Conservation (phyloP, 2,888 invertebrate genomes). For the Harpalus rubripes region DNA sequence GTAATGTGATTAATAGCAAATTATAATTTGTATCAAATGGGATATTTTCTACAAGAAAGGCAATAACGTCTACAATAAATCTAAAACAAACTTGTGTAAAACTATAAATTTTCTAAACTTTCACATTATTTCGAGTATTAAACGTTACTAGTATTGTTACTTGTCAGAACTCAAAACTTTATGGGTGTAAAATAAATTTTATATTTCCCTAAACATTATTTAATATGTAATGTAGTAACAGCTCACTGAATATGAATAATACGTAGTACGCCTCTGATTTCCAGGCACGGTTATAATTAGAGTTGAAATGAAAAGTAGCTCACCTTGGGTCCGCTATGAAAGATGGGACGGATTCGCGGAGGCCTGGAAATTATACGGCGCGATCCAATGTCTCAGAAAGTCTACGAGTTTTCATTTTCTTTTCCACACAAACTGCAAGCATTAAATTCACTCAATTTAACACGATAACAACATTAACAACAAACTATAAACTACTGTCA, state of each 20-base stretch:
- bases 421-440: background rate
- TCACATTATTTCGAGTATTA: background rate
- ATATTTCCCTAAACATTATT: background rate
- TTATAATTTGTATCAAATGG: background rate
- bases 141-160: background rate
- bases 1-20: too few species aligned
- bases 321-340: slow-evolving; percentile 70
- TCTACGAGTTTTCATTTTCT: background rate
- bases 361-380: slow-evolving; percentile 8
- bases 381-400: background rate
- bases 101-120: background rate
- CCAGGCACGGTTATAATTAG: slow-evolving; percentile 69
- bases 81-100: background rate
- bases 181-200: background rate
- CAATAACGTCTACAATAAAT: background rate
- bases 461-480: too few species aligned
- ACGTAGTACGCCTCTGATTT: background rate
- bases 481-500: background rate
- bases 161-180: background rate
- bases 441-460: too few species aligned
- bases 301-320: slow-evolving; percentile 73
- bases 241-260: background rate
- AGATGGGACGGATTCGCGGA: slow-evolving; percentile 69
- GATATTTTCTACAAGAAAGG: background rate
- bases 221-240: background rate